Base-by-base conservation (phyloP, 2,797 vertebrate species). In the Morus bassanus region DNA sequence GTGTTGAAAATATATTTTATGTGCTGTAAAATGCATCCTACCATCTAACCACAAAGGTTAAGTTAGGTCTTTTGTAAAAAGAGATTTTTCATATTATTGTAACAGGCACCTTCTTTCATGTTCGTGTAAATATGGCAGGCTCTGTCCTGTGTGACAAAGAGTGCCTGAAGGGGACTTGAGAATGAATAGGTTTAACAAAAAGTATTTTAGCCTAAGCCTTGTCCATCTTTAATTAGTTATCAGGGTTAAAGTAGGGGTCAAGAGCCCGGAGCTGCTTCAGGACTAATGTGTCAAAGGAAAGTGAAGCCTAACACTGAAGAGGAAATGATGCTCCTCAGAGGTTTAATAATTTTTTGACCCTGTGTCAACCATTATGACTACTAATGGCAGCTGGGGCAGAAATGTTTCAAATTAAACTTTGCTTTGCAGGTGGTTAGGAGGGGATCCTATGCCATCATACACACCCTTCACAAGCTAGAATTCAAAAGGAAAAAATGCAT, bases 141-240 rank as follows among this genome's bases (percentile, higher is more conserved):
- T 91, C 84, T 85, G 82, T 83, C 86, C 67, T 83, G 95, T 95
- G 85, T 97, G 96, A 97, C 95, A 96, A 93, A 85, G 89, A 79
- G 53, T 96, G 97, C 98, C 97, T 97, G 89, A 90, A 97, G 97
- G 97, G 95, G 43, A 84, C 92, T 96, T 84, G 80, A 59, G 91
- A 97, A 97, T 97, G 95, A 97, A 98, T 97, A 97, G 97, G 88
- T 97, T 97, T 97, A 98, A 98, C 94, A 90, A 96, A 96, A 98
- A 97, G 96, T 97, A 93, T 97, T 98, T 98, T 96, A 97, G 95
- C 92, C 91, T 96, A 96, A 97, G 96, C 85, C 97, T 97, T 98
- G 97, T 98, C 97, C 97, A 97, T 96, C 97, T 98, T 98, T 98
- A 98, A 98, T 98, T 98, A 98, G 98, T 98, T 98, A 97, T 84